A percentile compares a stretch with the other conserved stretches of the same genome.
These are phyloP conservation scores for Spongilla lacustris DNA, from an alignment of 37 sponge, comb jelly and placozoan genomes.

Conservation along the genomic window DNA sequence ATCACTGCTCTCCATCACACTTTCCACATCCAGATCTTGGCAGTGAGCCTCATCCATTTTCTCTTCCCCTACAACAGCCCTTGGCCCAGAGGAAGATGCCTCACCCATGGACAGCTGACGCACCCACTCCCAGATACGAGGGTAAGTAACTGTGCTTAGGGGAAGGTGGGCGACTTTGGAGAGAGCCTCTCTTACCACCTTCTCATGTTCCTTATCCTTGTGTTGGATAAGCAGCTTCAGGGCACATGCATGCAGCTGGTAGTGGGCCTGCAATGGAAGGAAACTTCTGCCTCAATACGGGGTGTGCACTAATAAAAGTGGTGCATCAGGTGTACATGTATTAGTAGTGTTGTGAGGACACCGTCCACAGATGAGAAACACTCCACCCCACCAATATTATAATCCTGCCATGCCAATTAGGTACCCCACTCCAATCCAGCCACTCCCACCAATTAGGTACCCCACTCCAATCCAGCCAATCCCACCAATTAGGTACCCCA, in stretches of 20 bases:
- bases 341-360: too few species aligned
- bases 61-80: not conserved
- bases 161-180: not conserved
- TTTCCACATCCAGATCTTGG: not conserved
- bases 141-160: slow-evolving; percentile 9
- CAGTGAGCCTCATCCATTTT: not conserved
- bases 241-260: slow-evolving; percentile 45
- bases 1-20: not conserved
- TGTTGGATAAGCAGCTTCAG: slow-evolving; percentile 28
- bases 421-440: not conserved
- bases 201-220: not conserved
- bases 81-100: not conserved
- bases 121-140: slow-evolving; percentile 38
- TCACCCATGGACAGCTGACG: not conserved
- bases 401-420: too few species aligned
- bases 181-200: not conserved
- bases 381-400: too few species aligned
- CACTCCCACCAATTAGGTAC: too few species aligned
- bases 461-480: too few species aligned
- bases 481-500: too few species aligned
- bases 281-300: too few species aligned
- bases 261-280: slow-evolving; percentile 45
- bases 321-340: too few species aligned
- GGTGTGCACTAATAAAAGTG: too few species aligned
- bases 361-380: too few species aligned